Conservation (phyloP, 2,113 vertebrate genomes). For the Galbula dea region DNA sequence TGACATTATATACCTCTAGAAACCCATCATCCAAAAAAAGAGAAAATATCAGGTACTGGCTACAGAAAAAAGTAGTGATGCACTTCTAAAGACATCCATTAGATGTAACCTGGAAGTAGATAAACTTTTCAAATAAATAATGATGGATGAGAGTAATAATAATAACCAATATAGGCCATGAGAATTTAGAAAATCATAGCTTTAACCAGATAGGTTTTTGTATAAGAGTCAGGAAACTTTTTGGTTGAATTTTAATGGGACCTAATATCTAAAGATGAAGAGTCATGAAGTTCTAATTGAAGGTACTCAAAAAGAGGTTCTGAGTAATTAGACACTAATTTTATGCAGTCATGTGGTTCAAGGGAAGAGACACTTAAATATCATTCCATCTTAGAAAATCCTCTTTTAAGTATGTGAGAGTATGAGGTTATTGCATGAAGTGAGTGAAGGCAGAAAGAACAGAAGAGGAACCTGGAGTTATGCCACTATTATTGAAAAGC, state of each 20-base stretch:
- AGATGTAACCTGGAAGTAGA: background rate
- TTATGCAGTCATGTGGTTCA: background rate
- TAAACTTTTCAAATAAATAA: background rate
- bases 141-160: background rate
- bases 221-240: background rate
- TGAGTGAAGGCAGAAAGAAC: background rate
- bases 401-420: background rate
- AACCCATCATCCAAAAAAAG: background rate
- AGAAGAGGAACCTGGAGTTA: background rate
- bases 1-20: background rate
- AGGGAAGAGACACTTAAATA: background rate
- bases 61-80: background rate
- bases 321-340: background rate
- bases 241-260: background rate
- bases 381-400: background rate
- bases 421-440: background rate
- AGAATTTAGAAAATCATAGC: background rate
- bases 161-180: background rate
- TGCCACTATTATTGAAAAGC: background rate
- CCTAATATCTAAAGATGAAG: background rate
- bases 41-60: background rate
- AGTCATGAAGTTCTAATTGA: background rate
- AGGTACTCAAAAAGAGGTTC: background rate
- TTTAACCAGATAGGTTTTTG: background rate
- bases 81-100: background rate